Evolutionary conservation across 2,113 vertebrate genomes (phyloP).

Genomic region (Felis catus): F.catus_Fca126_mat1.0 CM031419.1:20311001-20311500

Average conservation of each 20-base stretch:
- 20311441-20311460: background rate
- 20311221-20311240: background rate
- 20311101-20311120: background rate
- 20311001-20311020: background rate
- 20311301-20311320: background rate
- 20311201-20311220: conserved; percentile 18
- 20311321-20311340: background rate
- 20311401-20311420: background rate
- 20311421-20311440: background rate
- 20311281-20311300: background rate
- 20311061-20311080: accelerated
- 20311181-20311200: background rate
- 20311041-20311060: background rate
- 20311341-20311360: background rate
- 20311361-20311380: background rate
- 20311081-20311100: accelerated
- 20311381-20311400: background rate
- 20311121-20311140: background rate
- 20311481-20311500: background rate
- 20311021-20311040: background rate
- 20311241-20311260: background rate
- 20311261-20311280: background rate
- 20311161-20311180: background rate
- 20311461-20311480: background rate
- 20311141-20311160: background rate